These are phyloP conservation scores for Dexiosoma caninum DNA, from an alignment of 2,888 invertebrate species.

Conservation along the genomic window DNA sequence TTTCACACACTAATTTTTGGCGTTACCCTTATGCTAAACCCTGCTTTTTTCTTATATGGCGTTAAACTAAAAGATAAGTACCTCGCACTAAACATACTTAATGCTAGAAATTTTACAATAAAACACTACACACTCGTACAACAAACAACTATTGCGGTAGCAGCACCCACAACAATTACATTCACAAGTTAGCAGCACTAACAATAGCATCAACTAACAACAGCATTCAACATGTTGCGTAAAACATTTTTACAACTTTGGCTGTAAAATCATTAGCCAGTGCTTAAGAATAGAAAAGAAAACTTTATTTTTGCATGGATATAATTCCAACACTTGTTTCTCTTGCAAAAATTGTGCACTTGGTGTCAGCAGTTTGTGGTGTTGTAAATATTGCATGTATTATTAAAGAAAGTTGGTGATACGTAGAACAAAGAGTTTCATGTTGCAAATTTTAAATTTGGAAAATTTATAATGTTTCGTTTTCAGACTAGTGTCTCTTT, in stretches of 20 bases:
- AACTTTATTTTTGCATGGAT: constrained; percentile 28
- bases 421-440: constrained; percentile 26
- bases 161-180: constrained; percentile 15
- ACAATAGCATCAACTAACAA: not conserved
- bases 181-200: constrained; percentile 20
- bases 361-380: constrained; percentile 17
- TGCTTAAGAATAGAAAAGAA: constrained; percentile 23
- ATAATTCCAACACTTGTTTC: constrained; percentile 23
- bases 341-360: constrained; percentile 14
- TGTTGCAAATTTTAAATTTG: constrained; percentile 35
- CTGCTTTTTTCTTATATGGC: constrained; percentile 45
- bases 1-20: no score
- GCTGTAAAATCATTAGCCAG: constrained; percentile 20
- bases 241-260: constrained; percentile 38
- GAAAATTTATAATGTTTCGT: no score
- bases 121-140: not conserved
- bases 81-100: constrained; percentile 53
- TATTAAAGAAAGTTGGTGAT: constrained; percentile 34
- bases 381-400: constrained; percentile 27
- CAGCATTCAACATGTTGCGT: constrained; percentile 25
- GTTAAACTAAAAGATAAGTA: constrained; percentile 61
- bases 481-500: no score
- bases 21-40: constrained; percentile 5
- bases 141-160: constrained; percentile 1
- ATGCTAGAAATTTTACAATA: constrained; percentile 45